Evolutionary conservation across 1,140 invertebrate genomes (phyloP).

Genomic region (Anoplolepis gracilipes): DNA sequence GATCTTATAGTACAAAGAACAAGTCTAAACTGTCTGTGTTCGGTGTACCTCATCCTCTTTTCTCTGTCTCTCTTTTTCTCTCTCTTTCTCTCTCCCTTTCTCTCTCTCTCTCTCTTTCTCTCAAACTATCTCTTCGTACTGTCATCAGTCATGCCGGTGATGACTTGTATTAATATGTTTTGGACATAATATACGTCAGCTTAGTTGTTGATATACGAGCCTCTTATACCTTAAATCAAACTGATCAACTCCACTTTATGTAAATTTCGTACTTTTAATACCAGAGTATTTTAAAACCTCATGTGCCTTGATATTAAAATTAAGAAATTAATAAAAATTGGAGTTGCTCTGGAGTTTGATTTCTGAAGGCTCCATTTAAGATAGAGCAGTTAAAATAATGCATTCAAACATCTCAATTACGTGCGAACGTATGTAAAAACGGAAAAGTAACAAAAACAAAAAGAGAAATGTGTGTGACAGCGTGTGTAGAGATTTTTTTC

Average conservation of each 20-base stretch:
- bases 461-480: background rate
- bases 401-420: background rate
- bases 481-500: background rate
- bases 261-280: too few relatives aligned
- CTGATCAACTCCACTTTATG: too few relatives aligned
- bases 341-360: too few relatives aligned
- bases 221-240: too few relatives aligned
- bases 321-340: too few relatives aligned
- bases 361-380: too few relatives aligned
- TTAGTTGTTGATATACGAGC: conserved; percentile 7
- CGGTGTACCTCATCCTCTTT: conserved; percentile 59
- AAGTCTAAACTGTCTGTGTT: conserved; percentile 73
- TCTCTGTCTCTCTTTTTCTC: conserved; percentile 29
- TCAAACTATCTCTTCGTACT: conserved; percentile 32
- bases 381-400: background rate
- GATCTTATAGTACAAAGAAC: conserved; percentile 73
- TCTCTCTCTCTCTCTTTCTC: background rate
- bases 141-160: conserved; percentile 30
- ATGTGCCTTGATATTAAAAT: too few relatives aligned
- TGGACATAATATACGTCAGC: background rate
- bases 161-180: conserved; percentile 16
- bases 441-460: background rate
- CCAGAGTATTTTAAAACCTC: too few relatives aligned
- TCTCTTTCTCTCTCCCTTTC: conserved; percentile 17
- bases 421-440: background rate